Percentiles rank a stretch among this genome's conserved stretches.
Evolutionary conservation across 1,140 invertebrate species (phyloP).

Genomic region (Caenorhabditis inopinata): DNA sequence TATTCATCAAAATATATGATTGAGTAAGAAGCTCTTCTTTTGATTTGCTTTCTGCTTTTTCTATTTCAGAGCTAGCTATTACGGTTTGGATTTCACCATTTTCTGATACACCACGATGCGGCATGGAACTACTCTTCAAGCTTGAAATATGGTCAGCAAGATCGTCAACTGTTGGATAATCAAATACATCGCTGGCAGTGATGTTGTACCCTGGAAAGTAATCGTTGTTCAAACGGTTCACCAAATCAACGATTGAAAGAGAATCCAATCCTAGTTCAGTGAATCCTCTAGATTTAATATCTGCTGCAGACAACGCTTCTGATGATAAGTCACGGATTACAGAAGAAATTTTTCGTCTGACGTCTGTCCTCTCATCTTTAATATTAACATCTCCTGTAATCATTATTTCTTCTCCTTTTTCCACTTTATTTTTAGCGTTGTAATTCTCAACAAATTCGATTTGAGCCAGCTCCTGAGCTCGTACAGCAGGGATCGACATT

Average conservation of each 20-base stretch:
- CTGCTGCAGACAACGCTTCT: background rate
- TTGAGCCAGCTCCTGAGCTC: background rate
- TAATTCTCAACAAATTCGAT: conserved; percentile 4
- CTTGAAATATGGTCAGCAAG: conserved; percentile 27
- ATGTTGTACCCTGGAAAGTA: conserved; percentile 36
- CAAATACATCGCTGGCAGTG: conserved; percentile 44
- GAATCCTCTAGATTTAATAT: conserved; percentile 37
- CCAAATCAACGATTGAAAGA: conserved; percentile 45
- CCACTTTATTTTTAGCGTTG: background rate
- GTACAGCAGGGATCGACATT: background rate
- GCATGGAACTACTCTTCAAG: background rate
- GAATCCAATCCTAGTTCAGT: conserved; percentile 49
- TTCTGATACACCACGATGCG: too few relatives aligned
- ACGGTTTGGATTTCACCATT: too few relatives aligned
- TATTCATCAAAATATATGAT: background rate
- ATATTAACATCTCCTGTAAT: background rate
- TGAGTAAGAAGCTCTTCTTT: background rate
- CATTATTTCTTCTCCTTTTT: background rate
- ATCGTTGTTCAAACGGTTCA: conserved; percentile 47
- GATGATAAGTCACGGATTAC: background rate
- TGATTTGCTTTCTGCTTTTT: background rate
- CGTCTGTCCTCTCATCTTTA: background rate
- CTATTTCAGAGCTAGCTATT: background rate
- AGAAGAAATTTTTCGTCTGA: background rate
- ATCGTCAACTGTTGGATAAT: conserved; percentile 45